Percentiles rank a stretch among this genome's conserved stretches.
phyloP scores from a whole-genome alignment of 2,888 invertebrate genomes.

The Micoletzkya japonica region DNA sequence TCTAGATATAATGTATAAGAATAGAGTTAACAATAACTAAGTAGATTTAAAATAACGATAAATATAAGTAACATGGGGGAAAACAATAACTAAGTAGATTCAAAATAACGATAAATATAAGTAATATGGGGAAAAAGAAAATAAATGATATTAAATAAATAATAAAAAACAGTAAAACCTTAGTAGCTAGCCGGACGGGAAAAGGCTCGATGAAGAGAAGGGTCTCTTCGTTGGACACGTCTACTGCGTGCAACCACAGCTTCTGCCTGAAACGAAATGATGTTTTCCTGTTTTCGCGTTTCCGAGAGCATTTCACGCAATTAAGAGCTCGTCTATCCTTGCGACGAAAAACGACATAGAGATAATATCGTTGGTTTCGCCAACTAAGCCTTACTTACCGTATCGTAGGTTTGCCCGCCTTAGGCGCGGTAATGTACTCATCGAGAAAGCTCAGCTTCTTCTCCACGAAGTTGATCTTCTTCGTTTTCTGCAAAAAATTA shows the following conservation, averaged over 20 bases:
- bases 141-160: neutral
- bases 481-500: constrained; percentile 3
- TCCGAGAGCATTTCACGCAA: neutral
- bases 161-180: constrained; percentile 11
- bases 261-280: neutral
- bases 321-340: too few species aligned
- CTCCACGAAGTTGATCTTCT: constrained; percentile 3
- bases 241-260: constrained; percentile 1
- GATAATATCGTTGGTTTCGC: too few species aligned
- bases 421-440: constrained; percentile 9
- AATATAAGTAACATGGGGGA: neutral
- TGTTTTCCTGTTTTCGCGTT: neutral
- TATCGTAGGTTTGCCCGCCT: neutral
- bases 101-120: neutral
- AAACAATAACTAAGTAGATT: neutral
- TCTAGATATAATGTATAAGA: too few species aligned
- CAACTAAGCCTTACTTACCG: neutral
- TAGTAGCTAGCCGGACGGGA: constrained; percentile 11
- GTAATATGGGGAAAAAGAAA: neutral
- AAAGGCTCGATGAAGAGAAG: constrained; percentile 23
- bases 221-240: neutral
- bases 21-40: neutral
- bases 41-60: neutral
- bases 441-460: constrained; percentile 6
- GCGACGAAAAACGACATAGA: too few species aligned